Evolutionary conservation across 2,113 vertebrate species (phyloP), one percentile per base, ranked within the genome.

Genomic region (Malurus cyaneus): DNA sequence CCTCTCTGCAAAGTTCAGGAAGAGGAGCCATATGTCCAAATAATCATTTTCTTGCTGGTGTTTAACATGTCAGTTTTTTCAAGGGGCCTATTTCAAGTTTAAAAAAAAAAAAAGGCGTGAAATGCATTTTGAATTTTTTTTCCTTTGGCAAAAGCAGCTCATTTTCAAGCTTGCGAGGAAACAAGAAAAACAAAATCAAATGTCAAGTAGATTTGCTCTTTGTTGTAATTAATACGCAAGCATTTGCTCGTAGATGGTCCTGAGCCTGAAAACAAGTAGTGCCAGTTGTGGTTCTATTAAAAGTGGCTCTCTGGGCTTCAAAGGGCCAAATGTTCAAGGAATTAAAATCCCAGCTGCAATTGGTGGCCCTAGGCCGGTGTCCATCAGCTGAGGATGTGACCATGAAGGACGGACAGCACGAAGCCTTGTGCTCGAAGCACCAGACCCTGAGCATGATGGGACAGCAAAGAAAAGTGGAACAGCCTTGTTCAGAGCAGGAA

Each of bases 101-200:
- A 59, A 52, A 89, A 93, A 94, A 92, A 83, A 86, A 95, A 92
- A 89, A 88, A 94, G 36, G 92, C 49, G 92, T 95, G 93, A 97
- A 97, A 94, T 46, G 76, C 64, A 77, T 91, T 93, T 89, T 5
- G 8, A 59, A 85, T 87, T 88, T 91, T 94, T 86, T 88, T 76
- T 69, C 69, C 84, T 74, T 91, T 96, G 76, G 94, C 93, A 96
- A 95, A 96, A 90, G 88, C 85, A 96, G 90, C 92, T 97, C 90
- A 69, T 96, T 96, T 96, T 96, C 89, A 96, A 97, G 92, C 92
- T 92, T 92, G 90, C 80, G 83, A 94, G 69, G 69, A 88, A 96
- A 96, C 73, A 93, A 90, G 96, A 97, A 96, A 96, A 97, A 97
- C 95, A 96, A 96, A 96, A 95, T 95, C 95, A 97, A 97, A 97